Conservation (phyloP, 1,140 invertebrate species). For the Medauroidea extradentata region DNA sequence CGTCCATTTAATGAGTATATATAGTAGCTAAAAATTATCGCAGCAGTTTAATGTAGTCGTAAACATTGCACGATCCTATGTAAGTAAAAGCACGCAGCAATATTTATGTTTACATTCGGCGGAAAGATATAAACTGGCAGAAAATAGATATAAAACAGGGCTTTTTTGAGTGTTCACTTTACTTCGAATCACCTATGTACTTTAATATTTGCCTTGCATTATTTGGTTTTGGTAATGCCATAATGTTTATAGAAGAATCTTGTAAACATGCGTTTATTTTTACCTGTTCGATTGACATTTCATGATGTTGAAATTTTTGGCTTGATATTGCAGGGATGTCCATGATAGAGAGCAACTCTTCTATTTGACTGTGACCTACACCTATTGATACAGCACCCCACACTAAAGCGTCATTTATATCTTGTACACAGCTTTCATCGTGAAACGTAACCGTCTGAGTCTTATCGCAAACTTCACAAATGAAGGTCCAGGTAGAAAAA, state of each 20-base stretch:
- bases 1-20: too few relatives aligned
- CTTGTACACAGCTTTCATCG: neutral
- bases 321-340: neutral
- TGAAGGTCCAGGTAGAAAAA: neutral
- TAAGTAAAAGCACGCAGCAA: too few relatives aligned
- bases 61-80: too few relatives aligned
- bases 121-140: too few relatives aligned
- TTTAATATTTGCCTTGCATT: too few relatives aligned
- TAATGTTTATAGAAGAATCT: neutral
- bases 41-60: too few relatives aligned
- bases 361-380: neutral
- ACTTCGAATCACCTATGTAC: too few relatives aligned
- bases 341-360: neutral
- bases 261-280: too few relatives aligned
- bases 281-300: neutral
- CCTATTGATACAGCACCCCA: slow-evolving; percentile 1
- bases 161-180: too few relatives aligned
- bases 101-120: too few relatives aligned
- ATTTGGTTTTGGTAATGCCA: neutral
- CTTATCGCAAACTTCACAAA: neutral
- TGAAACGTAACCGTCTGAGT: neutral
- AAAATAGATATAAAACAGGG: too few relatives aligned
- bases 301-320: neutral
- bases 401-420: neutral
- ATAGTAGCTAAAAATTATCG: too few relatives aligned